Base-by-base conservation (phyloP, 2,797 vertebrate genomes). In the Diplodus puntazzo region DNA sequence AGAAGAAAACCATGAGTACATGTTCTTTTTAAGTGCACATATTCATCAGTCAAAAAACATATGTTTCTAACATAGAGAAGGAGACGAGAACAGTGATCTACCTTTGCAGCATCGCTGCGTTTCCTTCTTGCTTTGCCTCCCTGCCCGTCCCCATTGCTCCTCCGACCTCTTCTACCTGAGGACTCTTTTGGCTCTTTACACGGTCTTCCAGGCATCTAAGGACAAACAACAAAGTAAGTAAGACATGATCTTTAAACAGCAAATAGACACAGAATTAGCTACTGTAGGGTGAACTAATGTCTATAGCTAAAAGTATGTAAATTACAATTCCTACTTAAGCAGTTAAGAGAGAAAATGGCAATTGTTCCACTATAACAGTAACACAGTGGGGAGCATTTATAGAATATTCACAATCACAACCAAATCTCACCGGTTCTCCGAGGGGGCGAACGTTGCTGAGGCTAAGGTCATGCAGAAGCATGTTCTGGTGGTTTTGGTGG, bases 71-170 rank as follows among this genome's bases (percentile, higher is more conserved):
- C 53, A 8, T 25, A 65, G n/a, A 27, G 5, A 60, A 27, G 0
- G 16, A 54, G 70, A 77, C 39, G 11, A 59, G 73, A 52, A 45
- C 2, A 25, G 13, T 43, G 3, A 77, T 54, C 30, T 34, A 96
- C 96, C 95, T 98, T 99, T 90, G 97, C 93, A 1, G 97, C 95
- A 77, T 97, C 94, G 7, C 94, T 96, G 8, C 96, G 96, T 96
- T 98, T 99, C 91, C 97, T 95, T 94, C 97, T 95, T 92, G 96
- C 95, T 95, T 98, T 99, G 91, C 96, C 96, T 94, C 97, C 98
- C 94, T 97, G 96, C 92, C 97, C 96, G 74, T 99, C 98, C 82
- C 97, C 95, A 84, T 98, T 98, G 94, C 94, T 96, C 94, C 97
- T 96, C 89, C 96, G 96, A 55, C 95, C 95, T 96, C 97, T 97